Evolutionary conservation across 64 coral and sea anemone species (phyloP), one percentile per base, ranked within the genome.

Genomic region (Pocillopora verrucosa): DNA sequence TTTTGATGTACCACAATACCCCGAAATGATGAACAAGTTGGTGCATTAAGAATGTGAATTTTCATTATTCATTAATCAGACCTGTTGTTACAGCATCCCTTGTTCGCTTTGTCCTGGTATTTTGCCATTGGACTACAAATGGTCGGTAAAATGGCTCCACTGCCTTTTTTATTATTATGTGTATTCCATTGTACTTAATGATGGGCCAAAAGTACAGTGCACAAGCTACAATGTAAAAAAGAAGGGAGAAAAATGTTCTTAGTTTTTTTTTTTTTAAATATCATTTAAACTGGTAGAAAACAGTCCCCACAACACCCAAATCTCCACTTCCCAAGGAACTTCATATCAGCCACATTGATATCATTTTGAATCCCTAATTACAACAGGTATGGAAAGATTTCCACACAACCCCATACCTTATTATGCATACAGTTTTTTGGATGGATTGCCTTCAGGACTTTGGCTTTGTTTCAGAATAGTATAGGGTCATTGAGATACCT

Each of bases 141-240:
- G 96, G 96, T 58, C 34, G 70, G 75, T 90, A 94, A 72, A 98
- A 98, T 88, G 90, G 93, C 75, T 89, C 76, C 56, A 95, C 56
- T 3, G 87, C 73, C 73, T 87, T 76, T 20, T 89, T 69, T 1
- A 98, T 60, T 51, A 63, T 93, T 19, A 78, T 87, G 77, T 98
- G 93, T 59, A 93, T 95, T 20, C 96, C 96, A 92, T 98, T 89
- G 76, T 94, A 92, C 20, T 92, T 94, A 16, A 94, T 88, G 36
- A 88, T 85, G 37, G 96, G 89, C 96, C 96, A 94, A 22, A 98
- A 74, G 68, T 90, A 98, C 68, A 98, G 64, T 60, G 86, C 41
- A 82, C 78, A 88, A 60, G 87, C 94, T 95, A 34, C 56, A 94
- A 85, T 45, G 9, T 14, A 90, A 94, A 4, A 86, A 14, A 89